Evolutionary conservation across 2,113 vertebrate species (phyloP).

Genomic region (Pica pica): DNA sequence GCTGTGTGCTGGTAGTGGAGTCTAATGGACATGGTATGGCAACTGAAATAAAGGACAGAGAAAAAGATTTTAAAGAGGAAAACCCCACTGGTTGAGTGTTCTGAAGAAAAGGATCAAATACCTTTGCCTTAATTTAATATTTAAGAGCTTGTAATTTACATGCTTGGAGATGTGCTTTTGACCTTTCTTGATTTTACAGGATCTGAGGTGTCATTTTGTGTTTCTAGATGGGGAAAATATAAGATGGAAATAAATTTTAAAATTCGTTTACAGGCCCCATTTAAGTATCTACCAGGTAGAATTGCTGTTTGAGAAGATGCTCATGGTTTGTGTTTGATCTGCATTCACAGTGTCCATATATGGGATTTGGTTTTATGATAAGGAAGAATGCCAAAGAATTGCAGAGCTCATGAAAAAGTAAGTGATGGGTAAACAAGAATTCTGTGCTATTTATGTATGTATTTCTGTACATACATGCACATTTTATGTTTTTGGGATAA

Average conservation of each 20-base stretch:
- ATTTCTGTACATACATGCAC: background rate
- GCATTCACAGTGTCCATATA: conserved; percentile 89
- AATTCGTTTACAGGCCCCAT: background rate
- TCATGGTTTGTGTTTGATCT: conserved; percentile 63
- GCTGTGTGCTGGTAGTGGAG: background rate
- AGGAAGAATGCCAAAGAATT: conserved; percentile 93
- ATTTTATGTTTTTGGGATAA: background rate
- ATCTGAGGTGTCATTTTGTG: background rate
- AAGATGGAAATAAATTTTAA: background rate
- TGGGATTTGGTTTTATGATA: conserved; percentile 99
- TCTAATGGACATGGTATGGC: background rate
- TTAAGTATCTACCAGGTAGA: background rate
- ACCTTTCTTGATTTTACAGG: background rate
- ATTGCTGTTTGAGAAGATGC: conserved; percentile 24
- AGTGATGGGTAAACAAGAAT: conserved; percentile 65
- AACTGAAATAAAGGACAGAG: background rate
- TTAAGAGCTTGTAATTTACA: background rate
- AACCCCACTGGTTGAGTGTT: background rate
- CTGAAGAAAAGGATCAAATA: background rate
- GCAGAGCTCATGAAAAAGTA: conserved; percentile 93
- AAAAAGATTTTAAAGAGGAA: background rate
- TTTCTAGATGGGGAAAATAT: background rate
- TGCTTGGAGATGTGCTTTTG: background rate
- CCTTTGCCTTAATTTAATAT: background rate
- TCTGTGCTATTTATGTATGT: background rate